Conservation (phyloP, 2,888 invertebrate genomes). For the Mimas tiliae region DNA sequence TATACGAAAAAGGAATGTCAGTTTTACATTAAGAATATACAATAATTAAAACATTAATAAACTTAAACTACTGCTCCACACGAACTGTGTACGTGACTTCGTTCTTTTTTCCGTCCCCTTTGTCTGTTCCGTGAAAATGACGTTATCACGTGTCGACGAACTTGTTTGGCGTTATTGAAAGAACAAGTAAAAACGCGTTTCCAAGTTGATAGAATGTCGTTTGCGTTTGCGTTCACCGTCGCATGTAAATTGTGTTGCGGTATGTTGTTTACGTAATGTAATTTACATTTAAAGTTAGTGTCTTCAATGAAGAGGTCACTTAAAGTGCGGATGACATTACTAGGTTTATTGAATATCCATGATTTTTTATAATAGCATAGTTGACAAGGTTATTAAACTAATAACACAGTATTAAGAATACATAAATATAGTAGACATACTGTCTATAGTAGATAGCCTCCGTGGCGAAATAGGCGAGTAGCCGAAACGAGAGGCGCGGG, state of each 20-base stretch:
- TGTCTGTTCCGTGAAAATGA: slow-evolving; percentile 53
- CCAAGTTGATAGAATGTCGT: slow-evolving; percentile 37
- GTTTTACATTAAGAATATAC: too few species aligned
- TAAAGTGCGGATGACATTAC: neutral
- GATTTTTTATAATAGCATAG: neutral
- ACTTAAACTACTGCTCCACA: slow-evolving; percentile 4
- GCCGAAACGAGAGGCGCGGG: too few species aligned
- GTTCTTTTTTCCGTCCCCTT: slow-evolving; percentile 52
- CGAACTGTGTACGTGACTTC: slow-evolving; percentile 46
- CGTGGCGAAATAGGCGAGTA: too few species aligned
- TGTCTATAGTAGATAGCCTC: too few species aligned
- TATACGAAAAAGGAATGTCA: too few species aligned
- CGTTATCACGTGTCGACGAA: slow-evolving; percentile 49
- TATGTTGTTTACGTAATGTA: neutral
- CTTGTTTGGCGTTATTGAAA: slow-evolving; percentile 48
- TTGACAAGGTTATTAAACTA: too few species aligned
- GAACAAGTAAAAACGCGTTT: slow-evolving; percentile 46
- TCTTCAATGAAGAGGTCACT: neutral
- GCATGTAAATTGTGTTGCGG: slow-evolving; percentile 23
- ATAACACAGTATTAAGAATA: too few species aligned
- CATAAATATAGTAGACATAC: too few species aligned
- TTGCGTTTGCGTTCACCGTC: slow-evolving; percentile 22
- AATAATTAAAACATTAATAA: neutral
- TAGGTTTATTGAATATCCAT: neutral
- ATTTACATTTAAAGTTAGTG: neutral